phyloP scores from a whole-genome alignment of 2,888 invertebrate genomes.

The Oscheius sp. region DNA sequence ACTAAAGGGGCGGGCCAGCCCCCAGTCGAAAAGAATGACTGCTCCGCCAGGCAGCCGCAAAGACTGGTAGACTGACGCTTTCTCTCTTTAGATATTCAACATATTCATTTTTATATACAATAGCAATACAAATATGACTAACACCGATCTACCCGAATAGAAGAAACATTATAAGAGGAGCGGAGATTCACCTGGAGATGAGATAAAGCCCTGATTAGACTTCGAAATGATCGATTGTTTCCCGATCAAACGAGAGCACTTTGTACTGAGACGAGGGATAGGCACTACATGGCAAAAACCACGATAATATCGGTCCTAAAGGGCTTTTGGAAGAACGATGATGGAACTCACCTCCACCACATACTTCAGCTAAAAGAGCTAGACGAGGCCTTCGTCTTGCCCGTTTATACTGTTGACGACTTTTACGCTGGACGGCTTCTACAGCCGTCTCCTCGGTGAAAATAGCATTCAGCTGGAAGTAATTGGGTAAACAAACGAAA shows the following conservation, averaged over 20 bases:
- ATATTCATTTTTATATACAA: background rate
- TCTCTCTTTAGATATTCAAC: too few relatives aligned
- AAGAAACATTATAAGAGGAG: background rate
- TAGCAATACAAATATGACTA: background rate
- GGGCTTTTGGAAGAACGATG: too few relatives aligned
- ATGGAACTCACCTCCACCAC: conserved; percentile 77
- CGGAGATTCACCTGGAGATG: conserved; percentile 11
- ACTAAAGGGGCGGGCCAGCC: conserved; percentile 1
- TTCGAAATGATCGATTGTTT: conserved; percentile 7
- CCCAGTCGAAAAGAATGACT: conserved; percentile 20
- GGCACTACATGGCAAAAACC: conserved; percentile 29
- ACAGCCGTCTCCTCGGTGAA: conserved; percentile 85
- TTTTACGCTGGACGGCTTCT: conserved; percentile 77
- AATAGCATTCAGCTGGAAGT: conserved; percentile 81
- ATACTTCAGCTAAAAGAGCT: conserved; percentile 81
- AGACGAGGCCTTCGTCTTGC: conserved; percentile 73
- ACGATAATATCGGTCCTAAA: conserved; percentile 27
- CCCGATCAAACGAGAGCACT: background rate
- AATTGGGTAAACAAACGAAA: background rate
- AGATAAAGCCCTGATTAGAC: background rate
- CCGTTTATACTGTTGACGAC: conserved; percentile 35
- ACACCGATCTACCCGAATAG: conserved; percentile 15
- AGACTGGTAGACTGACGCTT: background rate
- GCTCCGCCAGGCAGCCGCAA: conserved; percentile 6
- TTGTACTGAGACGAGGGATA: background rate